Base-by-base conservation (phyloP, 2,113 vertebrate genomes). In the Oreochromis spilurus region DNA sequence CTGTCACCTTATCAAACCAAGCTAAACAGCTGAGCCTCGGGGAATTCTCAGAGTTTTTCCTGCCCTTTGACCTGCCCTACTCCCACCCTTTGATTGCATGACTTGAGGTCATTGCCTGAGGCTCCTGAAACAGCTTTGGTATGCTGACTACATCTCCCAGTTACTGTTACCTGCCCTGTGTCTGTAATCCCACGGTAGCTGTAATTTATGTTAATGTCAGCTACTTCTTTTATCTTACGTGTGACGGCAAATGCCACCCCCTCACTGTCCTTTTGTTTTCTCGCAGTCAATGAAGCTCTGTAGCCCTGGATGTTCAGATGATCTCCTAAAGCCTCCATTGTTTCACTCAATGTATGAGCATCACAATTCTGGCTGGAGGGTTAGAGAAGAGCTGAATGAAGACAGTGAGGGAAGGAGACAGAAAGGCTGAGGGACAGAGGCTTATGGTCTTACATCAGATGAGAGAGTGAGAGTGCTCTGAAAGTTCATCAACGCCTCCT, bases 271-370 rank as follows among this genome's bases (percentile, higher is more conserved):
- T 53, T 84, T 83, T 83, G 77, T 90, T 83, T 60, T 62, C 72
- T 78, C 57, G 43, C 3, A 91, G 78, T 97, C 96, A 97, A 96
- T 97, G 96, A 94, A 90, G 93, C 95, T 96, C 97, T 97, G 95
- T 89, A 87, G 95, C 95, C 91, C 93, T 94, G 95, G 93, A 95
- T 95, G 94, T 93, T 94, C 84, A 54, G 50, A 45, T 92, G 94
- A 88, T 87, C 87, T 96, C 95, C 97, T 53, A 91, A 97, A 93
- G 90, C 57, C 54, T n/a, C 52, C 95, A 96, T 97, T 97, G 96
- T 97, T 96, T 94, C 85, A 89, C 81, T 88, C 96, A 96, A 96
- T 96, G 96, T 96, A 96, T 95, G 93, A 96, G 94, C 92, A 92
- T 95, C 94, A 95, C 93, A 94, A 94, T 94, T 87, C 80, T 43